Evolutionary conservation across 2,888 invertebrate species (phyloP).

Genomic region (Agrotis clavis): DNA sequence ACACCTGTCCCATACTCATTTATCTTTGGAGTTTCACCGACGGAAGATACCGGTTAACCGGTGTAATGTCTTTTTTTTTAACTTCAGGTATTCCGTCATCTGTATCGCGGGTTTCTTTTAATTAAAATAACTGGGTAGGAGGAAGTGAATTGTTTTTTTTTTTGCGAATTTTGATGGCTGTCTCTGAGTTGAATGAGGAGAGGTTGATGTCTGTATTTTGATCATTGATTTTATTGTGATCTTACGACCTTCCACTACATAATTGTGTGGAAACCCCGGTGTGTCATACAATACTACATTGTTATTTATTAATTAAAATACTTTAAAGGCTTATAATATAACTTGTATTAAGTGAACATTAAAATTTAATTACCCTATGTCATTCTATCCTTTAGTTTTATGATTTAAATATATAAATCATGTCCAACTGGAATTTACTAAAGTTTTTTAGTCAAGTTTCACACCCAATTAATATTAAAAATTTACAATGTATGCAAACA

Average conservation of each 20-base stretch:
- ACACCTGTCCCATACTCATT: constrained; percentile 64
- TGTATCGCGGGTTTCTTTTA: constrained; percentile 35
- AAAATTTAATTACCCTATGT: constrained; percentile 13
- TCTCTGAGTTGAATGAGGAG: not conserved
- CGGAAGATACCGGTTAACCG: constrained; percentile 37
- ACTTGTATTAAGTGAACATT: constrained; percentile 1
- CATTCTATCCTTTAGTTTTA: constrained; percentile 24
- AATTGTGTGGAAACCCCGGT: constrained; percentile 2
- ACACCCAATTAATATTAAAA: constrained; percentile 1
- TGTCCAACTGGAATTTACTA: not conserved
- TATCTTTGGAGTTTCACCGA: constrained; percentile 55
- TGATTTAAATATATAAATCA: constrained; percentile 10
- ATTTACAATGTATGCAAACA: not conserved
- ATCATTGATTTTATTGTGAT: not conserved
- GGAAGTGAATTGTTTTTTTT: constrained; percentile 32
- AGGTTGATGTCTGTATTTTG: not conserved
- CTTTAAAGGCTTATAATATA: constrained; percentile 12
- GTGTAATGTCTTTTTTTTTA: constrained; percentile 30
- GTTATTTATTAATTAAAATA: constrained; percentile 42
- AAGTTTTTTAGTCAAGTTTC: constrained; percentile 4
- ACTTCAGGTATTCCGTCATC: constrained; percentile 12
- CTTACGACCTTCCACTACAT: not conserved
- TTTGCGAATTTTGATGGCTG: not conserved
- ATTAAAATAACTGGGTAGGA: constrained; percentile 46
- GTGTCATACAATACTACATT: constrained; percentile 7